Base-by-base conservation (phyloP, 2,888 invertebrate genomes). In the Eupelmus urozonus region DNA sequence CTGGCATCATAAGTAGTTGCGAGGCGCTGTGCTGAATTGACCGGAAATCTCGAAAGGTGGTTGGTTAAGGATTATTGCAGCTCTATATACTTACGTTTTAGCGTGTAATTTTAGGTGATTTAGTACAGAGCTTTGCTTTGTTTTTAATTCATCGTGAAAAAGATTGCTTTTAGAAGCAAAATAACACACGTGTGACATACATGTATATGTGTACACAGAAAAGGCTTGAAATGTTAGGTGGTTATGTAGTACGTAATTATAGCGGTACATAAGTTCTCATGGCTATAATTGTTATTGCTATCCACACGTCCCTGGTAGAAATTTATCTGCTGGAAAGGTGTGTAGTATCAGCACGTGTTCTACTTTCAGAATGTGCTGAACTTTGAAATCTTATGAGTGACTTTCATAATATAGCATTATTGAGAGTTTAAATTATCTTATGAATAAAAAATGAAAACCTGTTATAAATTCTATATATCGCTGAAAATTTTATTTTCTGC, bases 251-350 rank as follows among this genome's bases (percentile, higher is more conserved):
- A 42, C 40, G 53, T 34, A 42, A 72, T 72, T 40, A 63, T 53
- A 51, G 34, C 63, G 60, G 62, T 60, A 51, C 71, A 62, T 60
- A 71, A 49, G 23, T 34, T 71, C 45, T 51, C 16, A 16, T 45
- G 16, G 45, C 16, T 60, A n/a, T 60, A 53, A 75, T 75, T 67
- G 49, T 59, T 74, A 75, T 51, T 60, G 23, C 29, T 25, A 49
- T 45, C n/a, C 0, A 16, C 23, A 23, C 18, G 23, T 29, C 49
- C 42, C 9, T 57, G 76, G 69, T 63, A 70, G 69, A 70, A 63
- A 69, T 75, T 75, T 75, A 60, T 75, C 49, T 60, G 27, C 13
- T 27, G 18, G 27, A 34, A 34, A 5, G 9, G 9, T 34, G 20
- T 59, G 25, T 2, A 25, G 18, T 57, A 55, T 57, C 49, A 29